Percentiles rank a stretch among this genome's conserved stretches.
Conservation (phyloP, 2,113 vertebrate species). For the Saguinus imperator region DNA sequence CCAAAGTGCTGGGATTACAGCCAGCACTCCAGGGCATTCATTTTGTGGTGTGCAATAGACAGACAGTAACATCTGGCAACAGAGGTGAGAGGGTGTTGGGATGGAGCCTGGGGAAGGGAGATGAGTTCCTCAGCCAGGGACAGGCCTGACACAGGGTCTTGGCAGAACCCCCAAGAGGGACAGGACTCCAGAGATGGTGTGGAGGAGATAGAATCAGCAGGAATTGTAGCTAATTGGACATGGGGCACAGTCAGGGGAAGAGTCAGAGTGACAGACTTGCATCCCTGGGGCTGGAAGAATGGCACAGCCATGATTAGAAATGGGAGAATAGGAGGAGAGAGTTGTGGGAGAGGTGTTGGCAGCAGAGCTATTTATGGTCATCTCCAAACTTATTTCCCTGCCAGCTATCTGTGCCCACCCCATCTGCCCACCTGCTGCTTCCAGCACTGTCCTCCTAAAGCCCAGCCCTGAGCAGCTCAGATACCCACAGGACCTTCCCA, state of each 20-base stretch:
- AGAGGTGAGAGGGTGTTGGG: not conserved
- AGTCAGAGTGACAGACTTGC: not conserved
- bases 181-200: not conserved
- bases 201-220: not conserved
- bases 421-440: not conserved
- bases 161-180: not conserved
- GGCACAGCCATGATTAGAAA: constrained; percentile 64
- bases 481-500: not conserved
- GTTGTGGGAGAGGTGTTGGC: not conserved
- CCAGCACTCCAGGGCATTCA: not conserved
- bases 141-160: not conserved
- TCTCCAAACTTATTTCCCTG: not conserved
- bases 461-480: not conserved
- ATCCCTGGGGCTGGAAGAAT: not conserved
- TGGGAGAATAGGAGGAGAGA: not conserved
- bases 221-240: not conserved
- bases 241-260: not conserved
- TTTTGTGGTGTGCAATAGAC: not conserved
- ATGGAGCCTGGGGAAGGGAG: not conserved
- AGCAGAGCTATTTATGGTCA: constrained; percentile 67
- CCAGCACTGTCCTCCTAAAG: not conserved
- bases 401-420: not conserved
- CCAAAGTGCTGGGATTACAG: not conserved
- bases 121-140: not conserved
- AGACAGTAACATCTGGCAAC: not conserved